Percentiles rank a stretch among this genome's conserved stretches.
phyloP scores from a whole-genome alignment of 2,113 vertebrate genomes.

The Thamnophis sirtalis region DNA sequence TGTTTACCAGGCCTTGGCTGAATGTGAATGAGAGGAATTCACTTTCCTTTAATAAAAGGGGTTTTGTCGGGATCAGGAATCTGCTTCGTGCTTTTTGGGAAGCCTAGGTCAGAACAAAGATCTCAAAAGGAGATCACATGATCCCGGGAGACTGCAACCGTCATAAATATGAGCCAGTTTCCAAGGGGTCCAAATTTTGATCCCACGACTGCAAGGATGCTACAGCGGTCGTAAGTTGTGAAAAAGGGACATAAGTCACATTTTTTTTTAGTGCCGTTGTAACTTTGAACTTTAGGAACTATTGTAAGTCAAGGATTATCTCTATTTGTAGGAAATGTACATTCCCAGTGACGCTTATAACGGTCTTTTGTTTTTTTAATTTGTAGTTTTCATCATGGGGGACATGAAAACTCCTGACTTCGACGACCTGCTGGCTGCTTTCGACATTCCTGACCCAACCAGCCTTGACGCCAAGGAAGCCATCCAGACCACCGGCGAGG shows the following conservation, averaged over 20 bases:
- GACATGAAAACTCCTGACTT: slow-evolving; percentile 99
- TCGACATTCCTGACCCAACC: slow-evolving; percentile 96
- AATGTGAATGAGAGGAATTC: no score
- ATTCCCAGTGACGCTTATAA: neutral
- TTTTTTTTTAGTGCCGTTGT: neutral
- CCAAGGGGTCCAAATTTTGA: neutral
- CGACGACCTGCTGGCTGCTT: slow-evolving; percentile 95
- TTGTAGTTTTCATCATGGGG: slow-evolving; percentile 85
- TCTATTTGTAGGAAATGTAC: neutral
- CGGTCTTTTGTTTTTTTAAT: slow-evolving; percentile 15
- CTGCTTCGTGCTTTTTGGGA: no score
- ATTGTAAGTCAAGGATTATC: neutral
- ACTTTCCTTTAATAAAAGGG: no score
- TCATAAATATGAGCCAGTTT: neutral
- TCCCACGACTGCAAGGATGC: neutral
- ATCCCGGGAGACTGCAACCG: neutral
- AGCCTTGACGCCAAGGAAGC: slow-evolving; percentile 93
- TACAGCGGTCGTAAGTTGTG: neutral
- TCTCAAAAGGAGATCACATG: neutral
- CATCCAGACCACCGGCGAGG: slow-evolving; percentile 82
- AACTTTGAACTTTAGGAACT: neutral
- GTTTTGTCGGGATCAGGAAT: no score
- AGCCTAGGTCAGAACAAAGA: no score
- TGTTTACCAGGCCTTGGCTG: no score
- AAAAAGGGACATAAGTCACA: neutral